A percentile compares a stretch with the other conserved stretches of the same genome.
These are phyloP conservation scores for Drosophila nebulosa DNA, from an alignment of 1,140 invertebrate species.

Conservation along the genomic window DNA sequence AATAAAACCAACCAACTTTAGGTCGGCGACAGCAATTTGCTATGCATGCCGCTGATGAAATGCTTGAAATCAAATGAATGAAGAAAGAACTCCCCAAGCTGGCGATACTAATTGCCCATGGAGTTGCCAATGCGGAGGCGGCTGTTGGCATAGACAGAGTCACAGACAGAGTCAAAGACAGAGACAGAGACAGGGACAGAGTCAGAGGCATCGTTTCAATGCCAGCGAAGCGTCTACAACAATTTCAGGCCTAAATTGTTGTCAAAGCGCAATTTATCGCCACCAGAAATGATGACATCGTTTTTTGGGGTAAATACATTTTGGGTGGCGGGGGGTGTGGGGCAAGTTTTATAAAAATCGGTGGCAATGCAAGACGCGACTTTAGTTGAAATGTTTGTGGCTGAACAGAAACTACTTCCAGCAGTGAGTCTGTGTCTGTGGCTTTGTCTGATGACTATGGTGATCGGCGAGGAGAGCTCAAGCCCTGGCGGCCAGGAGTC, in stretches of 20 bases:
- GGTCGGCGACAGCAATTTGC: constrained; percentile 27
- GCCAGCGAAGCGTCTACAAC: constrained; percentile 26
- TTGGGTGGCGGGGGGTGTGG: no score
- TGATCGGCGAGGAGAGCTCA: not conserved
- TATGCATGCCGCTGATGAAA: constrained; percentile 36
- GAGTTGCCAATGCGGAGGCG: constrained; percentile 1
- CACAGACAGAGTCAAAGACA: constrained; percentile 2
- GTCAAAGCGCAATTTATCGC: constrained; percentile 41
- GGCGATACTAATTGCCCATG: constrained; percentile 41
- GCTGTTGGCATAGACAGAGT: constrained; percentile 19
- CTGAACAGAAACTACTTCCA: constrained; percentile 26
- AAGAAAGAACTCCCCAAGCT: constrained; percentile 41
- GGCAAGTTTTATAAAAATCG: constrained; percentile 24
- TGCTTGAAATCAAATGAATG: constrained; percentile 36
- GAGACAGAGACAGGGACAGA: not conserved
- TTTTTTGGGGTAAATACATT: no score
- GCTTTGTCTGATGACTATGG: constrained; percentile 3
- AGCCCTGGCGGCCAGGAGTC: constrained; percentile 3
- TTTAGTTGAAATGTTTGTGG: constrained; percentile 41
- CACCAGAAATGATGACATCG: constrained; percentile 33
- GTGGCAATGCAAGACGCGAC: not conserved
- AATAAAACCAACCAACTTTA: constrained; percentile 32
- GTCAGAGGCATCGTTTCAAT: constrained; percentile 32
- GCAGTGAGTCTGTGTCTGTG: constrained; percentile 10
- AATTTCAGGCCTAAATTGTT: constrained; percentile 26